phyloP scores from a whole-genome alignment of 2,888 invertebrate genomes.

The Cheilosia vernalis region DNA sequence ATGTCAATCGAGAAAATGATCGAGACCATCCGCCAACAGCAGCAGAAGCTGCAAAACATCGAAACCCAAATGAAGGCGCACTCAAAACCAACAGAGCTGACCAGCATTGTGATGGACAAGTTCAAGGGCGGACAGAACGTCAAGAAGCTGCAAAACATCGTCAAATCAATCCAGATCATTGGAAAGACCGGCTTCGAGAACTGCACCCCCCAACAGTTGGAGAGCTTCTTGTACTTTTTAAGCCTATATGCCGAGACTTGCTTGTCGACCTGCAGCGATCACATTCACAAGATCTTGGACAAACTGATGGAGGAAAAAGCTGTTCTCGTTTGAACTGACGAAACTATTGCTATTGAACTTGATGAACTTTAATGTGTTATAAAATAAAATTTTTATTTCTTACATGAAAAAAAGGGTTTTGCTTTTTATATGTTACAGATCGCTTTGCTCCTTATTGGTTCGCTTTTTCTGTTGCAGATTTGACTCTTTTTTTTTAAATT shows the following conservation, averaged over 20 bases:
- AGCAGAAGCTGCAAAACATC: slow-evolving; percentile 77
- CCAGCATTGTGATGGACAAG: slow-evolving; percentile 72
- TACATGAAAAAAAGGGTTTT: background rate
- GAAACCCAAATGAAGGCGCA: slow-evolving; percentile 78
- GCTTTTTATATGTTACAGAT: background rate
- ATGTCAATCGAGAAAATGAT: slow-evolving; percentile 78
- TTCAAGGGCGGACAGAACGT: slow-evolving; percentile 77
- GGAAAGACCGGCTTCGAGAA: slow-evolving; percentile 78
- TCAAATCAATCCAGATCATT: slow-evolving; percentile 78
- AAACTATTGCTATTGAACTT: background rate
- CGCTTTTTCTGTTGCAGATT: background rate
- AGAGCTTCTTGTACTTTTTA: slow-evolving; percentile 80
- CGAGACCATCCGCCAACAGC: slow-evolving; percentile 77
- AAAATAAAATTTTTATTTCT: background rate
- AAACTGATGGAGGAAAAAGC: slow-evolving; percentile 77
- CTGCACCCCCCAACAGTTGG: slow-evolving; percentile 78
- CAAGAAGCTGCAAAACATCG: slow-evolving; percentile 77
- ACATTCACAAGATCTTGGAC: slow-evolving; percentile 79
- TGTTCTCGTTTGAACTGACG: slow-evolving; percentile 75
- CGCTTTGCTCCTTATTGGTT: background rate
- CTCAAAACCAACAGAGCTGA: slow-evolving; percentile 72
- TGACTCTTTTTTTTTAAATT: background rate
- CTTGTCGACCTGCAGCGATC: slow-evolving; percentile 78
- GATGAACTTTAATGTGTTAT: background rate
- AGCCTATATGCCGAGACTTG: slow-evolving; percentile 80